A percentile compares a stretch with the other conserved stretches of the same genome.
These are phyloP conservation scores for Lepilemur septentrionalis DNA, from an alignment of 2,797 vertebrate genomes.

Conservation along the genomic window DNA sequence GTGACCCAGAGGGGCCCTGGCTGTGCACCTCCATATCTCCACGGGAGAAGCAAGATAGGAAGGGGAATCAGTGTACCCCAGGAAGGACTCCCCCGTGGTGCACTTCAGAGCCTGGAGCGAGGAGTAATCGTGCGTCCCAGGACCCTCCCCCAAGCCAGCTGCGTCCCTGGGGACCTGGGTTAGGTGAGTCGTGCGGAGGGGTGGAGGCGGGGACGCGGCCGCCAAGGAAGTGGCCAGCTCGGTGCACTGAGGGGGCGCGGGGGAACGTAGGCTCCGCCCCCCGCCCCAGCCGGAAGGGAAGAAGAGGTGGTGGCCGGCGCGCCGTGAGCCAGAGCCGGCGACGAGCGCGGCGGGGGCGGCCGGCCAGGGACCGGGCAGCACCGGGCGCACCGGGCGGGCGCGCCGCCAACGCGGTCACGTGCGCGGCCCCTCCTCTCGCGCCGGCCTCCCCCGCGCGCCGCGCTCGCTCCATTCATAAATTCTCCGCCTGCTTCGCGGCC, in stretches of 20 bases:
- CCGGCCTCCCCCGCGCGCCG: slow-evolving; percentile 55
- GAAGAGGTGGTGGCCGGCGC: slow-evolving; percentile 58
- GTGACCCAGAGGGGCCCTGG: not conserved
- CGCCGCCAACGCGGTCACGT: slow-evolving; percentile 73
- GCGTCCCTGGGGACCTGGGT: not conserved
- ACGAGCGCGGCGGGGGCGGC: slow-evolving; percentile 44
- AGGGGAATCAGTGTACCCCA: not conserved
- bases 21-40: not conserved
- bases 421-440: slow-evolving; percentile 62
- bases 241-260: slow-evolving; percentile 25
- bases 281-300: slow-evolving; percentile 70
- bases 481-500: slow-evolving; percentile 82
- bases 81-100: not conserved
- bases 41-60: not conserved
- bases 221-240: not conserved
- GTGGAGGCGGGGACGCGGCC: not conserved
- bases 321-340: not conserved
- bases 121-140: not conserved
- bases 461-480: slow-evolving; percentile 92
- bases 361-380: not conserved
- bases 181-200: not conserved
- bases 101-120: not conserved
- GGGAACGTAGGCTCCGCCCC: slow-evolving; percentile 58
- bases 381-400: slow-evolving; percentile 13
- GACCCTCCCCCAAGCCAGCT: not conserved